phyloP scores from a whole-genome alignment of 2,797 vertebrate genomes.

The Tamandua tetradactyla region DNA sequence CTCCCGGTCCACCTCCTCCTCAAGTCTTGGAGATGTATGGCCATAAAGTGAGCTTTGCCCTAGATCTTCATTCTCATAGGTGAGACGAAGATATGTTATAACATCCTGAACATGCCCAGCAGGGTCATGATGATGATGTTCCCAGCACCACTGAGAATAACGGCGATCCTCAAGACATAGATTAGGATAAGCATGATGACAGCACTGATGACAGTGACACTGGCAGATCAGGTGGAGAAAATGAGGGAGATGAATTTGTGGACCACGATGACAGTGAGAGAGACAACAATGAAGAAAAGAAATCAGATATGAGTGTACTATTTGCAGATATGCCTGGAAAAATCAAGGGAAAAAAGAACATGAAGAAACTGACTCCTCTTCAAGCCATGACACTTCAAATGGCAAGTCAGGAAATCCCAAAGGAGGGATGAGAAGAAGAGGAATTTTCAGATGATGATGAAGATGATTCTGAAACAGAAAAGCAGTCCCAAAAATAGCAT shows the following conservation, averaged over 20 bases:
- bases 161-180: slow-evolving; percentile 88
- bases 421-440: slow-evolving; percentile 93
- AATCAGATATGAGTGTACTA: slow-evolving; percentile 89
- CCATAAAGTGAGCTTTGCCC: slow-evolving; percentile 87
- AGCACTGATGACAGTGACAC: slow-evolving; percentile 95
- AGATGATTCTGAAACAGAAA: too few species aligned
- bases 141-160: slow-evolving; percentile 92
- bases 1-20: too few species aligned
- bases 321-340: slow-evolving; percentile 93
- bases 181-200: slow-evolving; percentile 91
- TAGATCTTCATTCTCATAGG: slow-evolving; percentile 85
- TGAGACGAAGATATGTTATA: slow-evolving; percentile 88
- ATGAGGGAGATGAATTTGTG: slow-evolving; percentile 86
- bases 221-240: slow-evolving; percentile 88
- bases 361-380: slow-evolving; percentile 96
- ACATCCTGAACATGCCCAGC: slow-evolving; percentile 87
- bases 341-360: slow-evolving; percentile 90
- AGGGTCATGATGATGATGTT: slow-evolving; percentile 87
- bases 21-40: slow-evolving; percentile 97
- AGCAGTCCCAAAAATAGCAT: too few species aligned
- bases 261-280: slow-evolving; percentile 88
- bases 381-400: slow-evolving; percentile 99
- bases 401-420: slow-evolving; percentile 98
- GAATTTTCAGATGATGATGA: slow-evolving; percentile 88
- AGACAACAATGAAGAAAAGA: slow-evolving; percentile 86